A percentile compares a stretch with the other conserved stretches of the same genome.
Conservation (phyloP, 2,888 invertebrate genomes). For the Drosophila leonis region DNA sequence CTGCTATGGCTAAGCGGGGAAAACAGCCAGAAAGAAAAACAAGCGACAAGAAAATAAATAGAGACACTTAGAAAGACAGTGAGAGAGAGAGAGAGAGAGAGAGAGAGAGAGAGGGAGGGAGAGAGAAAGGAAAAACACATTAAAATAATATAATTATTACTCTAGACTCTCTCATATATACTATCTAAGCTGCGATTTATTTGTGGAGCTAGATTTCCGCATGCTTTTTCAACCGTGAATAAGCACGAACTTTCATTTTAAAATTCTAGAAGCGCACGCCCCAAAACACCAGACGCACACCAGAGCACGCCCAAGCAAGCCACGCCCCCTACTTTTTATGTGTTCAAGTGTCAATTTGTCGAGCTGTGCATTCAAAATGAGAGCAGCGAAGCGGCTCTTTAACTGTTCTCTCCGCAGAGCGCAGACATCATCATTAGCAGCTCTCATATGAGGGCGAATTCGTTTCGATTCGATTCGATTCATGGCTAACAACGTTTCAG, state of each 20-base stretch:
- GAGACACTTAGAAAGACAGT: neutral
- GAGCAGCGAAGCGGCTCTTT: constrained; percentile 37
- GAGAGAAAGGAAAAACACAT: constrained; percentile 65
- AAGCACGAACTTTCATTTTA: constrained; percentile 81
- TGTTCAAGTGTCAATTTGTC: constrained; percentile 54
- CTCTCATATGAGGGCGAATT: neutral
- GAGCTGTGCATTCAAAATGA: constrained; percentile 58
- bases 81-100: constrained; percentile 11
- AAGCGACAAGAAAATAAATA: constrained; percentile 19
- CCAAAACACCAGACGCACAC: constrained; percentile 5
- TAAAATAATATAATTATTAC: constrained; percentile 76
- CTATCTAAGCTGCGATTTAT: constrained; percentile 47
- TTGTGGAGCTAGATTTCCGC: constrained; percentile 71
- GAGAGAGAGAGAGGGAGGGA: neutral
- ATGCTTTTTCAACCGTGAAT: constrained; percentile 80
- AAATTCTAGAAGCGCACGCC: constrained; percentile 68
- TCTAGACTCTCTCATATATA: constrained; percentile 20
- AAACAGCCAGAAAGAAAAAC: constrained; percentile 18
- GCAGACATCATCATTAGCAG: constrained; percentile 40
- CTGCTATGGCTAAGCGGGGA: constrained; percentile 59
- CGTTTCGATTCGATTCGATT: neutral
- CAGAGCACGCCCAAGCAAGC: constrained; percentile 8
- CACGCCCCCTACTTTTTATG: constrained; percentile 12
- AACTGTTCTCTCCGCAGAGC: constrained; percentile 20
- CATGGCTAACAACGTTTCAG: constrained; percentile 35